A percentile compares a stretch with the other conserved stretches of the same genome.
Conservation (phyloP, 2,797 vertebrate genomes). For the Argyrosomus regius region DNA sequence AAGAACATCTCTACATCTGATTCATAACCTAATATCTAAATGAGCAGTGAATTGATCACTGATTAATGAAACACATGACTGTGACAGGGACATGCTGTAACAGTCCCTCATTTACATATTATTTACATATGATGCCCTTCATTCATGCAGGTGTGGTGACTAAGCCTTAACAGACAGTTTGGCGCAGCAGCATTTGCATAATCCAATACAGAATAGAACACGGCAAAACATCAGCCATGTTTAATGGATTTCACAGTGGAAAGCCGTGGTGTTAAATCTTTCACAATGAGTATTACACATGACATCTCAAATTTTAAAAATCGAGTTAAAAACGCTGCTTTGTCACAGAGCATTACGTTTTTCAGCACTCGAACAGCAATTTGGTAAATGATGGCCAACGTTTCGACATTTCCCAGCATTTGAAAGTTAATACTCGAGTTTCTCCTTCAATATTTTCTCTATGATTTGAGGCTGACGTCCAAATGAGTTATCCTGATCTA, state of each 20-base stretch:
- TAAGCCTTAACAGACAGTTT: not conserved
- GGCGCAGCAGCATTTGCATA: not conserved
- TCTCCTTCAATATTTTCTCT: not conserved
- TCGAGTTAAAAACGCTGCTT: not conserved
- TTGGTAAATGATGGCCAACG: not conserved
- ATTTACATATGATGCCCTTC: not conserved
- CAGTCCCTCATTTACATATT: not conserved
- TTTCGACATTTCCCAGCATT: not conserved
- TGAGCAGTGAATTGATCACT: not conserved
- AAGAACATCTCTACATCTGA: not conserved
- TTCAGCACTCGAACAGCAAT: not conserved
- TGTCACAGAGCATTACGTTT: not conserved
- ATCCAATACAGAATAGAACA: not conserved
- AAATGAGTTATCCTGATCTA: not conserved
- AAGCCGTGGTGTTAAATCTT: not conserved
- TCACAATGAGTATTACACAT: not conserved
- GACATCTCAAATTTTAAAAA: too few species aligned
- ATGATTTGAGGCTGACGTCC: not conserved
- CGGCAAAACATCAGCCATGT: not conserved
- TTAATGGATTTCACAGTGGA: not conserved
- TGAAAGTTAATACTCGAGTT: not conserved
- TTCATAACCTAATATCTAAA: not conserved
- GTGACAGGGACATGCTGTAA: not conserved
- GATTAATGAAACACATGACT: not conserved
- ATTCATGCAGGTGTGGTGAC: not conserved